Evolutionary conservation across 2,113 vertebrate genomes (phyloP).

Genomic region (Platichthys stellatus): DNA sequence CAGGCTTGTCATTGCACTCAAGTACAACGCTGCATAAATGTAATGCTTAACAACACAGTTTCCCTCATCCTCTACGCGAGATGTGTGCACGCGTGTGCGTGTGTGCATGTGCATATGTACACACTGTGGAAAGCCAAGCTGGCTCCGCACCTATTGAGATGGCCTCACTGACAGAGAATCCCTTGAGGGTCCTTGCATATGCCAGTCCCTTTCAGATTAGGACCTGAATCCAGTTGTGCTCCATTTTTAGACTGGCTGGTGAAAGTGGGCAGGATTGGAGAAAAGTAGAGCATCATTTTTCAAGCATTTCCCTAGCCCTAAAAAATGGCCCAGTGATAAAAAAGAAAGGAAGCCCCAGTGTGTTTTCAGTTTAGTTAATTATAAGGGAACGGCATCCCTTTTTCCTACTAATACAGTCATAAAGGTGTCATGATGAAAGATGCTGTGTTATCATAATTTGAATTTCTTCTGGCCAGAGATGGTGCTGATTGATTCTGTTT

Average conservation of each 20-base stretch:
- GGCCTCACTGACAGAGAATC: slow-evolving; percentile 47
- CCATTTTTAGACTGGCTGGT: slow-evolving; percentile 55
- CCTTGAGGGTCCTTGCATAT: slow-evolving; percentile 51
- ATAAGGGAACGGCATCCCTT: neutral
- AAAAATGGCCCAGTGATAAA: slow-evolving; percentile 2
- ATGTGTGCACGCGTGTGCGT: slow-evolving; percentile 12
- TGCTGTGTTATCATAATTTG: neutral
- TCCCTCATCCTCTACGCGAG: slow-evolving; percentile 5
- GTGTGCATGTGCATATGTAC: neutral
- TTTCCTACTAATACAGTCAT: neutral
- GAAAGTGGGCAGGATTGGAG: slow-evolving; percentile 35
- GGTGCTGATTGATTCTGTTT: neutral
- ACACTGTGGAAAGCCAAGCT: slow-evolving; percentile 32
- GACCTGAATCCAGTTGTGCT: slow-evolving; percentile 45
- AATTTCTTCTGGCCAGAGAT: neutral
- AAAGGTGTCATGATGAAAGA: neutral
- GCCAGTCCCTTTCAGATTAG: slow-evolving; percentile 53
- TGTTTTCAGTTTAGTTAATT: slow-evolving; percentile 18
- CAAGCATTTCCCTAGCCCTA: slow-evolving; percentile 10
- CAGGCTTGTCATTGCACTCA: slow-evolving; percentile 11
- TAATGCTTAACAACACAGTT: slow-evolving; percentile 23
- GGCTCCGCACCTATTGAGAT: slow-evolving; percentile 40
- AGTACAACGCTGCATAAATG: slow-evolving; percentile 25
- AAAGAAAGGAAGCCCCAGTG: neutral
- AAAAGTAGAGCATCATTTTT: slow-evolving; percentile 40